A percentile compares a stretch with the other conserved stretches of the same genome.
phyloP scores from a whole-genome alignment of 2,113 vertebrate species.

The Oriolus oriolus region DNA sequence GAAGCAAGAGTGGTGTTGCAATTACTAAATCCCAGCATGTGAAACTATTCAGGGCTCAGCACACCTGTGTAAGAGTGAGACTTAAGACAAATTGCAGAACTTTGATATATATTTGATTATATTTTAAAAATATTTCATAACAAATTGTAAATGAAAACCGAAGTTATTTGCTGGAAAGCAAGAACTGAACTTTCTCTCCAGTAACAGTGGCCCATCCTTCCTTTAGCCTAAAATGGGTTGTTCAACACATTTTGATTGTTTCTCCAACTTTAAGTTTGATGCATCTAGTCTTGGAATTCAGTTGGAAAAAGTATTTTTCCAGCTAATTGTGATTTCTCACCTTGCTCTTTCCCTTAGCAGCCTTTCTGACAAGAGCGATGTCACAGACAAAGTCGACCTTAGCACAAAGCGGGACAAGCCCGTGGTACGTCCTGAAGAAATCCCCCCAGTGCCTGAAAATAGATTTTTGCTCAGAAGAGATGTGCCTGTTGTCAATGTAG shows the following conservation, averaged over 20 bases:
- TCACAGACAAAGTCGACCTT: constrained; percentile 73
- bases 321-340: not conserved
- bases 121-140: not conserved
- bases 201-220: accelerated
- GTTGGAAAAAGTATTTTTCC: not conserved
- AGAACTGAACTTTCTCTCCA: not conserved
- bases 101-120: not conserved
- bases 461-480: constrained; percentile 92
- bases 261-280: not conserved
- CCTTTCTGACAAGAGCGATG: constrained; percentile 71
- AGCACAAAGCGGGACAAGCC: constrained; percentile 88
- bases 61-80: not conserved
- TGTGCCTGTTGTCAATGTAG: constrained; percentile 74
- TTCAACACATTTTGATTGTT: not conserved
- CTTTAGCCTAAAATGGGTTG: not conserved
- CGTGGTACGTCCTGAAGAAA: constrained; percentile 93
- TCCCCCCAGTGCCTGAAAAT: constrained; percentile 96
- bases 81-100: not conserved
- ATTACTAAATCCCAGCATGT: not conserved
- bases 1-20: not conserved
- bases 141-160: not conserved
- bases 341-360: constrained; percentile 49
- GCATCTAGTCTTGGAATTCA: not conserved
- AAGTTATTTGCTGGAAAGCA: not conserved
- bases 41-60: not conserved